A percentile compares a stretch with the other conserved stretches of the same genome.
phyloP scores from a whole-genome alignment of 2,797 vertebrate genomes.

The Epinephelus coioides region DNA sequence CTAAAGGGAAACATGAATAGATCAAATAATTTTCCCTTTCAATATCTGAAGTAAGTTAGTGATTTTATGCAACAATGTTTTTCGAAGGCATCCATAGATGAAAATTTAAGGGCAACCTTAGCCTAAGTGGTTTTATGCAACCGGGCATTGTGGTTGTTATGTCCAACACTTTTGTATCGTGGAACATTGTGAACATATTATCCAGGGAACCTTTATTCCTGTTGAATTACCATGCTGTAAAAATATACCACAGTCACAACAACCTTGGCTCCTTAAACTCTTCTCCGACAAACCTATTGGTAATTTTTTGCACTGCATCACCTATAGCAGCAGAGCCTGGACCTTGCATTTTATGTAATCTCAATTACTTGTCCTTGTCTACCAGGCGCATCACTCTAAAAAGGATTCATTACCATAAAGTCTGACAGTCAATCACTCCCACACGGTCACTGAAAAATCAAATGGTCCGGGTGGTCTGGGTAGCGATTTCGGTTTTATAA shows the following conservation, averaged over 20 bases:
- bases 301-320: background rate
- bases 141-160: too few species aligned
- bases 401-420: constrained; percentile 11
- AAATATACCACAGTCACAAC: constrained; percentile 10
- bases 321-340: background rate
- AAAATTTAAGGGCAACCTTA: too few species aligned
- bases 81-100: too few species aligned
- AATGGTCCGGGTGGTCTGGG: background rate
- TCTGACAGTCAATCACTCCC: constrained; percentile 23
- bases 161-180: background rate
- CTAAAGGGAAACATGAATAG: too few species aligned
- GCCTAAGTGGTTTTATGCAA: too few species aligned
- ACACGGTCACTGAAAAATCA: background rate
- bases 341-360: constrained; percentile 8
- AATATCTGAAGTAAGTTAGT: too few species aligned
- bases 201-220: background rate
- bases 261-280: constrained; percentile 12
- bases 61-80: too few species aligned
- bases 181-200: background rate
- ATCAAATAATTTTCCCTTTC: too few species aligned
- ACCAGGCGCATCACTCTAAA: background rate
- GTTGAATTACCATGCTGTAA: constrained; percentile 2
- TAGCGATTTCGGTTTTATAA: background rate
- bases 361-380: constrained; percentile 21
- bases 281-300: constrained; percentile 8